Evolutionary conservation across 2,797 vertebrate species (phyloP), one percentile per base, ranked within the genome.

Genomic region (Iguana delicatissima): DNA sequence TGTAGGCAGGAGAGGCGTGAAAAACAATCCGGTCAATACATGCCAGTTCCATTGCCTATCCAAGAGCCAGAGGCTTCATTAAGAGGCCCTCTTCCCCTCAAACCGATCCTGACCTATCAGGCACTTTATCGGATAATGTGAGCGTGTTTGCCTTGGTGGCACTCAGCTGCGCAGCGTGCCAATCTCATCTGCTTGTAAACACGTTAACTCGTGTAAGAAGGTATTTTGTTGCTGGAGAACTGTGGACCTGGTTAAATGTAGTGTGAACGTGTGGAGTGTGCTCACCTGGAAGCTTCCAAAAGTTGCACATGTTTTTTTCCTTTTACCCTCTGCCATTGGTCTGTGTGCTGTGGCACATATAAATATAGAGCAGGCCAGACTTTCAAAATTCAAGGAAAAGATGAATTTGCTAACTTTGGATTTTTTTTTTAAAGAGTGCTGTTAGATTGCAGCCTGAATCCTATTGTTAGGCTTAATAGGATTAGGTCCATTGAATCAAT

Each of bases 241-340:
- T 22, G 80, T 74, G 52, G 35, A 35, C 57, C 18, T 73, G 76
- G 62, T 80, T 73, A 81, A 86, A 86, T 86, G 77, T n/a, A 81
- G 32, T 73, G 89, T 73, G 16, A 46, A 46, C 42, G 42, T 46
- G 38, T 67, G 64, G 26, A 80, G 32, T 4, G 55, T 12, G 22
- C 29, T 35, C 46, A 85, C 50, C 38, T 32, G 3, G 22, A 74
- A 59, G 38, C 38, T 85, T 90, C 84, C 18, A 73, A 76, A 90
- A 52, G 77, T 1, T 9, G 1, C 50, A 29, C 35, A 16, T 20
- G n/a, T 46, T 46, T 1, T n/a, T 32, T 69, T 20, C 0, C 26
- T 24, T n/a, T 52, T 59, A 57, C 1, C 22, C 35, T 76, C 24
- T 6, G 9, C 3, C 7, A 29, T 32, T 42, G 59, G 24, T 42